phyloP scores from a whole-genome alignment of 2,888 invertebrate species.

The Hypomecis punctinalis region DNA sequence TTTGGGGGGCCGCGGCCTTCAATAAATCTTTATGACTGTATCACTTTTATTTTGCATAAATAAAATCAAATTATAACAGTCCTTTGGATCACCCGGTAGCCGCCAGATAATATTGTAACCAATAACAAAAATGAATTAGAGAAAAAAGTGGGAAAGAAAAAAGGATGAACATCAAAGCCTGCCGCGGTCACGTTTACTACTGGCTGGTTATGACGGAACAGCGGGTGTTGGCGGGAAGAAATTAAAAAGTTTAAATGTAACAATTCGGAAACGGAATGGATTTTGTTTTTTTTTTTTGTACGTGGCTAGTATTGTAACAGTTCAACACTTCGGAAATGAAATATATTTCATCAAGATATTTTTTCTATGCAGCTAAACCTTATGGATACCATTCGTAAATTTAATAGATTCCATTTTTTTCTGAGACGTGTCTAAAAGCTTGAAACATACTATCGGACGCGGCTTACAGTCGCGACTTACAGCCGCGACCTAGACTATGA shows the following conservation, averaged over 20 bases:
- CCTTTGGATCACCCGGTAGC: conserved; percentile 80
- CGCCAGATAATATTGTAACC: conserved; percentile 81
- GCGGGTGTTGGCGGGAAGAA: conserved; percentile 73
- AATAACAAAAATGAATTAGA: conserved; percentile 79
- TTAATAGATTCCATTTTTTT: too few relatives aligned
- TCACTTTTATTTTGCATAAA: conserved; percentile 83
- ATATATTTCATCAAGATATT: too few relatives aligned
- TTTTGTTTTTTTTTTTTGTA: conserved; percentile 45
- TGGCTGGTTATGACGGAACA: conserved; percentile 77
- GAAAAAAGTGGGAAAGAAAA: conserved; percentile 70
- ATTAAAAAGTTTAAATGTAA: conserved; percentile 67
- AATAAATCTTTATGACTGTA: conserved; percentile 75
- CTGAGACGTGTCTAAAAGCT: too few relatives aligned
- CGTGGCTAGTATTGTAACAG: too few relatives aligned
- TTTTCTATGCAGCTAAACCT: too few relatives aligned
- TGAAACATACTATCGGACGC: too few relatives aligned
- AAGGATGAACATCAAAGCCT: conserved; percentile 75
- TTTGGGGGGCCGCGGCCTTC: conserved; percentile 52
- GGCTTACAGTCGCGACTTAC: too few relatives aligned
- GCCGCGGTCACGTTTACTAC: conserved; percentile 79
- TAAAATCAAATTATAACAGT: conserved; percentile 82
- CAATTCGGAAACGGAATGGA: conserved; percentile 62
- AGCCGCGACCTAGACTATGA: too few relatives aligned
- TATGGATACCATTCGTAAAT: too few relatives aligned
- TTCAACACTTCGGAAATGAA: too few relatives aligned